Evolutionary conservation across 2,888 invertebrate species (phyloP).

Genomic region (Drosophila emarginata): DNA sequence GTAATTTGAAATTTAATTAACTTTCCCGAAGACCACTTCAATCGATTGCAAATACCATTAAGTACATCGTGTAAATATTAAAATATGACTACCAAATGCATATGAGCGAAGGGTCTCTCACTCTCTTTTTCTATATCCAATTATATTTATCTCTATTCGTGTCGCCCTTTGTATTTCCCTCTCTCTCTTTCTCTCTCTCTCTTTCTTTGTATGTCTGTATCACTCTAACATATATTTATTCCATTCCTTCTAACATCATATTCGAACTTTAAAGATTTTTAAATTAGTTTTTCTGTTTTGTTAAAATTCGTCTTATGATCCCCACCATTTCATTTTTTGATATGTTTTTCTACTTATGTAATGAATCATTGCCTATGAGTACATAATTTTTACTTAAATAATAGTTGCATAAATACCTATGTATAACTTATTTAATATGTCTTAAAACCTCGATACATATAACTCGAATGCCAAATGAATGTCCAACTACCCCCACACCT

Average conservation of each 20-base stretch:
- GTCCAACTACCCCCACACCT: not conserved
- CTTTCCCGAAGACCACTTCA: conserved; percentile 74
- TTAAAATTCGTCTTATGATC: conserved; percentile 28
- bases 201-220: not conserved
- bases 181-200: not conserved
- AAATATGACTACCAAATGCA: conserved; percentile 20
- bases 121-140: conserved; percentile 21
- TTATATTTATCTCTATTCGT: conserved; percentile 13
- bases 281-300: conserved; percentile 40
- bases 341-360: conserved; percentile 25
- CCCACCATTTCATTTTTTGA: too few relatives aligned
- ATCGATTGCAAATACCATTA: conserved; percentile 64
- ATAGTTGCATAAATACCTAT: not conserved
- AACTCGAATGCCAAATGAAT: not conserved
- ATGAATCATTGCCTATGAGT: conserved; percentile 27
- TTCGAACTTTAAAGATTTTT: conserved; percentile 2
- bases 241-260: conserved; percentile 23
- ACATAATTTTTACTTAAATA: not conserved
- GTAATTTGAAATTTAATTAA: conserved; percentile 66
- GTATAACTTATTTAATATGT: not conserved
- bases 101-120: conserved; percentile 19
- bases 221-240: not conserved
- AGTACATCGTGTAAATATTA: conserved; percentile 19
- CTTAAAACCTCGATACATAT: not conserved
- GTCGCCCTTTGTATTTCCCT: not conserved